Conservation (phyloP, 2,113 vertebrate species). For the Triplophysa dalaica region DNA sequence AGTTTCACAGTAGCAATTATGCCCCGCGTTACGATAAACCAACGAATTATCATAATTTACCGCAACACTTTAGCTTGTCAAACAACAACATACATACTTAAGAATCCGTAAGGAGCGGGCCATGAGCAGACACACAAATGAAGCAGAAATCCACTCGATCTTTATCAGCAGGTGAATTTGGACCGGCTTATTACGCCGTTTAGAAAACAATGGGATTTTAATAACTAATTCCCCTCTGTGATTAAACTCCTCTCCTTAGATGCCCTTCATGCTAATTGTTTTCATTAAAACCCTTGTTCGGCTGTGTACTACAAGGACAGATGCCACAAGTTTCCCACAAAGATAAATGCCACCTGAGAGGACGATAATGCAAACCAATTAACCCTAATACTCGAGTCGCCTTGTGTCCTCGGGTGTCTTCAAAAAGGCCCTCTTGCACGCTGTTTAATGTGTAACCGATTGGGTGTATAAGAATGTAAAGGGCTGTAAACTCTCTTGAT, state of each 20-base stretch:
- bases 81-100: conserved; percentile 26
- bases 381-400: conserved; percentile 47
- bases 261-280: conserved; percentile 54
- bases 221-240: conserved; percentile 44
- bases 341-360: conserved; percentile 54
- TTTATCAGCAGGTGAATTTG: conserved; percentile 27
- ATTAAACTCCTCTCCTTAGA: conserved; percentile 39
- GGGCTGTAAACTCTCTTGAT: no score
- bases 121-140: not conserved
- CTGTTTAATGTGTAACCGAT: not conserved
- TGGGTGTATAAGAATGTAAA: no score
- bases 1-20: not conserved
- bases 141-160: not conserved
- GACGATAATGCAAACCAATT: conserved; percentile 60
- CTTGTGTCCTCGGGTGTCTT: not conserved
- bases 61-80: conserved; percentile 18
- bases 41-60: conserved; percentile 24
- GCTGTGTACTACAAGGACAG: conserved; percentile 53
- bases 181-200: conserved; percentile 30
- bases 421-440: not conserved
- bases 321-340: conserved; percentile 54
- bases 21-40: not conserved
- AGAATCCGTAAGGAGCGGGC: not conserved
- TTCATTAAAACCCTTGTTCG: conserved; percentile 55
- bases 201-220: conserved; percentile 48